A percentile compares a stretch with the other conserved stretches of the same genome.
These are phyloP conservation scores for Spodoptera exigua DNA, from an alignment of 2,888 invertebrate genomes.

Conservation along the genomic window DNA sequence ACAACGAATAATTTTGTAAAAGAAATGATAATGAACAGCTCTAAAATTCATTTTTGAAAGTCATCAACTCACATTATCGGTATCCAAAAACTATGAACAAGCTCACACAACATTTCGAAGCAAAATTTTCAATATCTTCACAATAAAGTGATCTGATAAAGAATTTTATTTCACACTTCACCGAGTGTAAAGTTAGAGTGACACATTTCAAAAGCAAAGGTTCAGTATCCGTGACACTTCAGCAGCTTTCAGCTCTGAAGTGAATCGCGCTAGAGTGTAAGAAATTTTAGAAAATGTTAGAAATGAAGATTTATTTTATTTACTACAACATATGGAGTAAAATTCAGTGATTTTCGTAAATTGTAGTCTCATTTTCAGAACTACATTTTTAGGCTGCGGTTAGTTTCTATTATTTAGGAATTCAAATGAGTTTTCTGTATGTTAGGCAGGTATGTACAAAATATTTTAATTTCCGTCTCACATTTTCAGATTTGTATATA, in stretches of 20 bases:
- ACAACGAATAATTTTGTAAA: too few species aligned
- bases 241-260: conserved; percentile 20
- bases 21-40: too few species aligned
- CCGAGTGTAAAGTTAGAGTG: conserved; percentile 4
- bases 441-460: too few species aligned
- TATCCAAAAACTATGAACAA: too few species aligned
- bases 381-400: neutral
- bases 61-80: too few species aligned
- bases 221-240: conserved; percentile 34
- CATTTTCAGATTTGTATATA: too few species aligned
- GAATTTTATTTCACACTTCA: conserved; percentile 27
- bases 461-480: too few species aligned
- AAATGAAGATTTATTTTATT: conserved; percentile 27
- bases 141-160: conserved; percentile 8
- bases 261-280: conserved; percentile 26
- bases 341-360: neutral
- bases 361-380: neutral
- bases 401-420: neutral
- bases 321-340: neutral
- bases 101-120: too few species aligned
- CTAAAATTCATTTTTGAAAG: too few species aligned
- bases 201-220: conserved; percentile 29
- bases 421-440: too few species aligned
- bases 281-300: conserved; percentile 11
- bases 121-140: conserved; percentile 5